Evolutionary conservation across 2,888 invertebrate species (phyloP), one percentile per base, ranked within the genome.

Genomic region (Nebria brevicollis): DNA sequence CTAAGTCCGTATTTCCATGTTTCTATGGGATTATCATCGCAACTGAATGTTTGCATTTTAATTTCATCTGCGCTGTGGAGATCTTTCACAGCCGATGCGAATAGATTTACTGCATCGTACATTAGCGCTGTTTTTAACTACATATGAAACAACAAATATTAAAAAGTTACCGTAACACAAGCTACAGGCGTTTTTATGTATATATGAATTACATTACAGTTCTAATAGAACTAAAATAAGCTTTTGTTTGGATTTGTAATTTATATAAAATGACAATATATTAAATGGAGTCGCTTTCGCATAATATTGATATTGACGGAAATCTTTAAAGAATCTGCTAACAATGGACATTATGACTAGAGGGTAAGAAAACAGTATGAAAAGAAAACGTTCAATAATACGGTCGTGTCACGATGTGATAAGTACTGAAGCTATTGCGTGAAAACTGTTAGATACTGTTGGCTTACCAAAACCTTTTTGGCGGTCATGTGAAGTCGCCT

Each of bases 101-200:
- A 94, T 82, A 94, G 88, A 85, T 91, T 90, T 1, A 95, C 91
- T 0, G 94, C 94, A 87, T 95, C 95, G 86, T 94, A 93, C 81
- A 94, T 90, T 42, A 95, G 87, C 3, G 94, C 93, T 83, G 94
- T 92, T 85, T 92, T 92, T 0, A 93, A 92, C 93, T 94, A 90
- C 1, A 90, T 34, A 34, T 34, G 34, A 34, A 87, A 64, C 79
- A 83, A 85, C 83, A 73, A 42, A 72, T 15, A 68, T 68, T 11
- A 6, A n/a, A 10, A 68, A 26, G 15, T 13, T n/a, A 10, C 26
- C 43, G 10, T 43, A 43, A 43, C 10, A 43, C 10, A 6, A 54
- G 11, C 54, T 54, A 7, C 0, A 54, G 2, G 11, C 4, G 8
- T 11, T 54, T 11, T 13, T 11, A 54, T 54, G 54, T 54, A 54